phyloP scores from a whole-genome alignment of 2,888 invertebrate species.

The Tryphoninae sp. region DNA sequence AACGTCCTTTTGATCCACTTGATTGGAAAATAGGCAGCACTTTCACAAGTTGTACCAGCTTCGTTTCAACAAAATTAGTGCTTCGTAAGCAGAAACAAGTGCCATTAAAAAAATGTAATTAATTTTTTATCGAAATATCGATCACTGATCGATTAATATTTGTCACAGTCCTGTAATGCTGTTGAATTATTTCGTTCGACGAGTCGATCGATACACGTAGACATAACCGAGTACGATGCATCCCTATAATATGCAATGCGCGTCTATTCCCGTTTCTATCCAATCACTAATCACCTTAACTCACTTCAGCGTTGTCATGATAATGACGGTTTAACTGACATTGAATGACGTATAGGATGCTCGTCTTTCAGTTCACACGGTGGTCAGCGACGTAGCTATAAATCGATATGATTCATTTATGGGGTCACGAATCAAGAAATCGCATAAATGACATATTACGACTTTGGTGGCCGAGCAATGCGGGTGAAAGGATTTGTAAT shows the following conservation, averaged over 20 bases:
- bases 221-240: no score
- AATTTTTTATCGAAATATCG: no score
- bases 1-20: no score
- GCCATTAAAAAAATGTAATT: no score
- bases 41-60: no score
- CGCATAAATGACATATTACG: slow-evolving; percentile 18
- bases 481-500: slow-evolving; percentile 47
- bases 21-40: no score
- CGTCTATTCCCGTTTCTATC: background rate
- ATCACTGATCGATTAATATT: no score
- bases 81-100: no score
- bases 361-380: background rate
- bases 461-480: background rate
- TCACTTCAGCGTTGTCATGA: slow-evolving; percentile 14
- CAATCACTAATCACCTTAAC: slow-evolving; percentile 27
- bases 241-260: background rate
- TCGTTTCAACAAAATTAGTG: no score
- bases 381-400: background rate
- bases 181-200: no score
- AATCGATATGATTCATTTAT: slow-evolving; percentile 5
- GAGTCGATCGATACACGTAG: no score
- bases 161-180: no score
- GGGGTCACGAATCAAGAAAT: slow-evolving; percentile 13
- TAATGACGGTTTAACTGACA: slow-evolving; percentile 52
- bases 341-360: slow-evolving; percentile 40